A percentile compares a stretch with the other conserved stretches of the same genome.
These are phyloP conservation scores for Loris lydekkerianus DNA, from an alignment of 2,797 vertebrate genomes.

Conservation along the genomic window DNA sequence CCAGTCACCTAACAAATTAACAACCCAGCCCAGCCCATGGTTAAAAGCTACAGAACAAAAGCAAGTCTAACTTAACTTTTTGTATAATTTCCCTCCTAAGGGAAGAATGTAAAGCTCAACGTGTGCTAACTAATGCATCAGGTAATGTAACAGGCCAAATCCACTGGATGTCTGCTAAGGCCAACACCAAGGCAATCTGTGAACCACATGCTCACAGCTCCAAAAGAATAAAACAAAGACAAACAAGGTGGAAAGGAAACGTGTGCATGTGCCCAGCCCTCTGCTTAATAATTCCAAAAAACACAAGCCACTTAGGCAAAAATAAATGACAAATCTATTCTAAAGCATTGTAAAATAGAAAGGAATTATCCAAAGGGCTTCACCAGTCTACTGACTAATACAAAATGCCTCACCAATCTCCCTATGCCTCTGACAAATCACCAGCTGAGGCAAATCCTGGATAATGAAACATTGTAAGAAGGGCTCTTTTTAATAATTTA, in stretches of 20 bases:
- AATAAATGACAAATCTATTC: slow-evolving; percentile 59
- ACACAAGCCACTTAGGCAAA: slow-evolving; percentile 76
- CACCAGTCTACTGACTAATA: slow-evolving; percentile 83
- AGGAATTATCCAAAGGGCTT: slow-evolving; percentile 89
- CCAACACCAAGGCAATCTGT: background rate
- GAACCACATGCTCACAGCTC: background rate
- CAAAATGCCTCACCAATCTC: slow-evolving; percentile 88
- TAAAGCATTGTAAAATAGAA: slow-evolving; percentile 78
- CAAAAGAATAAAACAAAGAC: slow-evolving; percentile 3
- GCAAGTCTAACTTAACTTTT: background rate
- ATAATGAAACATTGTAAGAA: slow-evolving; percentile 91
- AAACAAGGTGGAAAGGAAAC: background rate
- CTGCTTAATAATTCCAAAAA: slow-evolving; percentile 65
- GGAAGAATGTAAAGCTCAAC: slow-evolving; percentile 42
- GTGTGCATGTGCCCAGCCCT: background rate
- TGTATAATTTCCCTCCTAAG: slow-evolving; percentile 28
- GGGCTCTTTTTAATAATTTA: slow-evolving; percentile 95
- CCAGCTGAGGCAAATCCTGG: slow-evolving; percentile 90
- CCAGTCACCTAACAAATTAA: slow-evolving; percentile 63
- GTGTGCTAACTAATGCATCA: slow-evolving; percentile 37
- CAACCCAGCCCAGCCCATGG: background rate
- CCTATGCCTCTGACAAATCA: slow-evolving; percentile 83
- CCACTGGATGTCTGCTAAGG: slow-evolving; percentile 24
- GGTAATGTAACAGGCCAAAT: slow-evolving; percentile 30
- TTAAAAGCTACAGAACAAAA: slow-evolving; percentile 51